Conservation (phyloP, 2,888 invertebrate species). For the Eupithecia centaureata region DNA sequence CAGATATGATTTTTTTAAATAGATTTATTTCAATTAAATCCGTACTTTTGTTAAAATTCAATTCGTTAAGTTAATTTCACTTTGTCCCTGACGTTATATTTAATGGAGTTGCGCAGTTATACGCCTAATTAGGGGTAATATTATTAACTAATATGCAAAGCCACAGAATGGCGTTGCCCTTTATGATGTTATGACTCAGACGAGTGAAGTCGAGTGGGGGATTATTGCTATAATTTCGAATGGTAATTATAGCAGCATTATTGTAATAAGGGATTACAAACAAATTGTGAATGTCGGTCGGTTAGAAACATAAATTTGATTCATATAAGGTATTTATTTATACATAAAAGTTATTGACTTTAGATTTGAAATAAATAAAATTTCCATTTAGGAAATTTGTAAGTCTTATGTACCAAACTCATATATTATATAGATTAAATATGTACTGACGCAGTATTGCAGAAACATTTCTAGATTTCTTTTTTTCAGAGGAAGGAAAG, state of each 20-base stretch:
- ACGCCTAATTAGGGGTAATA: slow-evolving; percentile 18
- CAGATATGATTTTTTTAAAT: too few species aligned
- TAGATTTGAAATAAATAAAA: too few species aligned
- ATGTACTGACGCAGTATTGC: too few species aligned
- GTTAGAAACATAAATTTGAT: background rate
- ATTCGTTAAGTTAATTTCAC: background rate
- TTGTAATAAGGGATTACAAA: slow-evolving; percentile 13
- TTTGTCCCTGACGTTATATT: slow-evolving; percentile 6
- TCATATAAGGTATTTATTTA: too few species aligned
- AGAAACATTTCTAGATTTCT: too few species aligned
- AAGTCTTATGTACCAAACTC: too few species aligned
- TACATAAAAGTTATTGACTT: too few species aligned
- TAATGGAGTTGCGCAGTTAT: slow-evolving; percentile 20
- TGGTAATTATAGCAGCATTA: slow-evolving; percentile 3
- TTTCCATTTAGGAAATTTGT: too few species aligned
- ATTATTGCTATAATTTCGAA: background rate
- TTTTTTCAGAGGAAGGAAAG: too few species aligned
- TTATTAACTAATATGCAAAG: slow-evolving; percentile 23
- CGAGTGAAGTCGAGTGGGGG: background rate
- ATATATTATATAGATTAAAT: too few species aligned
- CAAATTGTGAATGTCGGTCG: background rate
- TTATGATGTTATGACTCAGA: slow-evolving; percentile 16
- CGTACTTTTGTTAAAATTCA: background rate
- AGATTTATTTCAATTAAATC: too few species aligned
- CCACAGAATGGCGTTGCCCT: slow-evolving; percentile 20